phyloP scores from a whole-genome alignment of 2,888 invertebrate species.

The Halictus ligatus region DNA sequence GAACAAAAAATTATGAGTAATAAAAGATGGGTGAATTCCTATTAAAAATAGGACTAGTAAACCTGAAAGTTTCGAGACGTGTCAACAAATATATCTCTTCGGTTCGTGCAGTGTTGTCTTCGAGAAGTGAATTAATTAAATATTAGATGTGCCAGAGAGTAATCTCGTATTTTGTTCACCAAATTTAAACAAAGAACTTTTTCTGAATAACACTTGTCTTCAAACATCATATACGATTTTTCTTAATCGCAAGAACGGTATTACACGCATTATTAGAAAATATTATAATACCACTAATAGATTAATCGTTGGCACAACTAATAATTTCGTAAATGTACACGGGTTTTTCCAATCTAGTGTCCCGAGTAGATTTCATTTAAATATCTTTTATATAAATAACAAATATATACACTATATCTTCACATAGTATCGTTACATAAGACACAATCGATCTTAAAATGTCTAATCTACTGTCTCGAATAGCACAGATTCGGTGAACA shows the following conservation, averaged over 20 bases:
- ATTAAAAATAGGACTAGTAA: background rate
- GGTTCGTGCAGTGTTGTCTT: background rate
- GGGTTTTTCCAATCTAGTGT: background rate
- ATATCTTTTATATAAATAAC: conserved; percentile 22
- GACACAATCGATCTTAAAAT: conserved; percentile 5
- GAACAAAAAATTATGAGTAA: background rate
- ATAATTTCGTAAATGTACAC: background rate
- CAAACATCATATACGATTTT: background rate
- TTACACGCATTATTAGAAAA: background rate
- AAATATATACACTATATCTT: conserved; percentile 5
- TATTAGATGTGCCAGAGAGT: background rate
- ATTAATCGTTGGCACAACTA: background rate
- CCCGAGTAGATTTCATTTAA: background rate
- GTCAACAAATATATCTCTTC: background rate
- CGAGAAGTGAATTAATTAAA: background rate
- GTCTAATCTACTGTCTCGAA: background rate
- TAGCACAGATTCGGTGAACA: background rate
- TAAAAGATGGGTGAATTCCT: background rate
- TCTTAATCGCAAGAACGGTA: background rate
- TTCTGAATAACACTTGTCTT: background rate
- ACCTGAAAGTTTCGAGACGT: background rate
- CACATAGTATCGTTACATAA: background rate
- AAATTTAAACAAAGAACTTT: background rate
- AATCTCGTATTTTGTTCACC: background rate
- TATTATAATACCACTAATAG: background rate